Evolutionary conservation across 2,888 invertebrate genomes (phyloP), one percentile per base, ranked within the genome.

Genomic region (Neria commutata): DNA sequence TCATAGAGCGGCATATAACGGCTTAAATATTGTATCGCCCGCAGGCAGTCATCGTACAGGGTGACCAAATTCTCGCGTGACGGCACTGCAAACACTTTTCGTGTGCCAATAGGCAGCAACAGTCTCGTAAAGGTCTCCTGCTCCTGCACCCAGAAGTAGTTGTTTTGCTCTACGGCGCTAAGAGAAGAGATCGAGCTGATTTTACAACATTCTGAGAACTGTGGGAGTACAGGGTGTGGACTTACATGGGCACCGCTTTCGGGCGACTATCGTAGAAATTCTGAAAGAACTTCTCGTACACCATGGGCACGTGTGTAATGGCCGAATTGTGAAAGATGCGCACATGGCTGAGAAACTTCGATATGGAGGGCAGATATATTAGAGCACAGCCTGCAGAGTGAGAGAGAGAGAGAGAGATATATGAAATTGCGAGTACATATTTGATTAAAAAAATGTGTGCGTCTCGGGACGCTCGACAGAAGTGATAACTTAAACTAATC

Each of bases 281-380:
- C 58, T 75, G 75, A 61, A 79, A 79, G 69, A 79, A 79, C 21
- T 74, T 74, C 58, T 81, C 80, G 58, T 81, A 81, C 24, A 76
- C 65, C 68, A 81, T 76, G 33, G 81, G 81, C 64, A 81, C 77
- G 64, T 82, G 81, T 26, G 79, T 80, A 34, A 82, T 71, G 45
- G 73, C 67, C 34, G 76, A 71, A 66, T 82, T 82, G 65, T 81
- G 80, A 63, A 81, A 81, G 60, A 82, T 77, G 58, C 80, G 75
- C 55, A 81, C 72, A 58, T 79, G 75, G 61, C 74, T 77, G 37
- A 82, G 65, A 45, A 79, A 78, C 64, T 77, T 75, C 21, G 80
- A 75, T 60, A 81, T 70, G 2, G 80, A 74, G 45, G 81, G 82
- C 29, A 82, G 64, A 64, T 81, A 81, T 14, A 79, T 53, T 46